Base-by-base conservation (phyloP, 2,888 invertebrate species). In the Lepas anatifera region DNA sequence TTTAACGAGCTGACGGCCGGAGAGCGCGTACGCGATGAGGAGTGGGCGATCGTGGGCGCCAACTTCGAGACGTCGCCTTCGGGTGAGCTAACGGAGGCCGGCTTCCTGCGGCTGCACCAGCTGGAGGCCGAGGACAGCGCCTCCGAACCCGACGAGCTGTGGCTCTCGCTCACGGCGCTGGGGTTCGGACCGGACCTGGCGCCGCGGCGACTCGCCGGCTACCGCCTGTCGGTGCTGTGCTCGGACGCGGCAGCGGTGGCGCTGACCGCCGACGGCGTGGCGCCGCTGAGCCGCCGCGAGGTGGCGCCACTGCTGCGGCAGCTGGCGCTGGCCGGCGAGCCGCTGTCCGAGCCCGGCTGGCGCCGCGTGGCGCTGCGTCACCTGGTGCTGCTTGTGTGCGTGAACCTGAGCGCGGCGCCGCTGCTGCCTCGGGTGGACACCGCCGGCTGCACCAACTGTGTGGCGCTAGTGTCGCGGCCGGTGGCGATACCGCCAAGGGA, bases 71-170 rank as follows among this genome's bases (percentile, higher is more conserved):
- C 80, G 69, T 25, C 25, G 69, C 32, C 25, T 22, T 75, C 78
- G 72, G 80, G 78, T 32, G 79, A 81, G 74, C 75, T 82, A n/a
- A 80, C 81, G 2, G 75, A 77, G 71, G 73, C 75, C 69, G 81
- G 81, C 0, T 82, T 82, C 75, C 73, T 82, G 37, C 75, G 77
- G 37, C 75, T 81, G 69, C 81, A 81, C 74, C 80, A 81, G 73
- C 76, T 81, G 76, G 82, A 82, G 73, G 82, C 81, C 11, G 78
- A 81, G 43, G 81, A 81, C 72, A 77, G 77, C 70, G 77, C 79
- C 39, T 80, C 73, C 7, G 80, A 81, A 68, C 75, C 76, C 0
- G 79, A 79, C 4, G 81, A 81, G 72, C 74, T 81, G 50, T 81
- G 81, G 81, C 76, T 80, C 25, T 79, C 81, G 3, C 74, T 81